Conservation (phyloP, 1,140 invertebrate species). For the Drosophila fuyamai region DNA sequence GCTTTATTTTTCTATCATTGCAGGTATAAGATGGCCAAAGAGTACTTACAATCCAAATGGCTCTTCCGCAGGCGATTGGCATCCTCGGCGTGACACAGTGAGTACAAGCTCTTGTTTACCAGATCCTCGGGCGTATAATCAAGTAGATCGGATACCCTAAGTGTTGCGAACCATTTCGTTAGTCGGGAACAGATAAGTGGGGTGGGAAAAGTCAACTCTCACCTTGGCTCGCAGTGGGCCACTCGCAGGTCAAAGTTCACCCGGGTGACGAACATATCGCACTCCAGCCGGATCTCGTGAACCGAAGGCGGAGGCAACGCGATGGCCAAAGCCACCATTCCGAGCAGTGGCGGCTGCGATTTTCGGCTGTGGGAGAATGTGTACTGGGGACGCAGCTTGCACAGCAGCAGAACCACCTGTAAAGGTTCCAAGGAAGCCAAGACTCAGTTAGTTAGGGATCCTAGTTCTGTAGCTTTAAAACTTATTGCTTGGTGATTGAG, state of each 20-base stretch:
- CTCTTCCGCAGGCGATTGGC: slow-evolving; percentile 96
- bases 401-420: slow-evolving; percentile 96
- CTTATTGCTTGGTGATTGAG: neutral
- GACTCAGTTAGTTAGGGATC: slow-evolving; percentile 13
- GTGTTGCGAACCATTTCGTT: accelerated
- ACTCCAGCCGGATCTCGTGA: slow-evolving; percentile 97
- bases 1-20: neutral
- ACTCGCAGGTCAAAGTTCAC: slow-evolving; percentile 98
- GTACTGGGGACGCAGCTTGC: slow-evolving; percentile 95
- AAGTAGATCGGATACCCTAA: slow-evolving; percentile 95
- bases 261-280: slow-evolving; percentile 98
- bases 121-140: slow-evolving; percentile 97
- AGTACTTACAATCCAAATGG: slow-evolving; percentile 95
- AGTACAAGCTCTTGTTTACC: slow-evolving; percentile 96
- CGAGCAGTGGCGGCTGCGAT: slow-evolving; percentile 92
- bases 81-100: slow-evolving; percentile 97
- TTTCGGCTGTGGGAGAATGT: slow-evolving; percentile 95
- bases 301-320: slow-evolving; percentile 97
- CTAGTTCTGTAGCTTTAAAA: neutral
- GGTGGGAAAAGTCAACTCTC: slow-evolving; percentile 69
- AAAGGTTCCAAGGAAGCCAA: slow-evolving; percentile 37
- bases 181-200: slow-evolving; percentile 23
- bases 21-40: neutral
- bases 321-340: slow-evolving; percentile 97
- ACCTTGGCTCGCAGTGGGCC: slow-evolving; percentile 98